Evolutionary conservation across 2,888 invertebrate genomes (phyloP).

Genomic region (Euphydryas editha): DNA sequence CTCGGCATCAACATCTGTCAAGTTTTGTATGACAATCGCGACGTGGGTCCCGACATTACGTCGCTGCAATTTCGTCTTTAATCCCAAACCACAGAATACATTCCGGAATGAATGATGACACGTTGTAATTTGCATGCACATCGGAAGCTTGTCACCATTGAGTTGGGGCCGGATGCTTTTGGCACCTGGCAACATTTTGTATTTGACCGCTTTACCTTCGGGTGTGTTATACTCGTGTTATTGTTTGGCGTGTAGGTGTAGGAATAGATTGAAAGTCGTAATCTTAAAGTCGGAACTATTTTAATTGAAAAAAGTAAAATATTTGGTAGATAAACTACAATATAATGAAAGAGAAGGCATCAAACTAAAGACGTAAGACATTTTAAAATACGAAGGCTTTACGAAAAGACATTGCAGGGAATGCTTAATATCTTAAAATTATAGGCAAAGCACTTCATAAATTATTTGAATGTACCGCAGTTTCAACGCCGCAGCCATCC

Average conservation of each 20-base stretch:
- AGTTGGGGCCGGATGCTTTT: constrained; percentile 48
- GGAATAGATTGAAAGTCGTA: neutral
- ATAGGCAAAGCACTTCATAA: constrained; percentile 43
- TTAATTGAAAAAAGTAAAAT: neutral
- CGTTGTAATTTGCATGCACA: constrained; percentile 54
- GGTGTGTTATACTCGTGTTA: constrained; percentile 16
- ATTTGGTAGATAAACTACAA: neutral
- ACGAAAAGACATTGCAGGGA: constrained; percentile 16
- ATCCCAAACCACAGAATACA: constrained; percentile 38
- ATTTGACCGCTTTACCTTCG: constrained; percentile 43
- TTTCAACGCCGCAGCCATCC: constrained; percentile 50
- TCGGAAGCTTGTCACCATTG: constrained; percentile 52
- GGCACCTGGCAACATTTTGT: constrained; percentile 48
- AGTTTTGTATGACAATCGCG: constrained; percentile 46
- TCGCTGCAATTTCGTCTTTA: constrained; percentile 42
- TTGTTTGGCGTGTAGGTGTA: constrained; percentile 16
- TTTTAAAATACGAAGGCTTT: constrained; percentile 16
- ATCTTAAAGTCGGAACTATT: neutral
- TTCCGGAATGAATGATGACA: constrained; percentile 36
- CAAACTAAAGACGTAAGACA: neutral
- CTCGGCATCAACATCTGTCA: constrained; percentile 45
- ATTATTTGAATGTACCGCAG: constrained; percentile 44
- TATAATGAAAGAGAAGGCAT: neutral
- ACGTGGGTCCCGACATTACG: constrained; percentile 43
- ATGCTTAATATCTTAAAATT: constrained; percentile 29